A percentile compares a stretch with the other conserved stretches of the same genome.
phyloP scores from a whole-genome alignment of 2,797 vertebrate genomes.

The Alectoris magna region DNA sequence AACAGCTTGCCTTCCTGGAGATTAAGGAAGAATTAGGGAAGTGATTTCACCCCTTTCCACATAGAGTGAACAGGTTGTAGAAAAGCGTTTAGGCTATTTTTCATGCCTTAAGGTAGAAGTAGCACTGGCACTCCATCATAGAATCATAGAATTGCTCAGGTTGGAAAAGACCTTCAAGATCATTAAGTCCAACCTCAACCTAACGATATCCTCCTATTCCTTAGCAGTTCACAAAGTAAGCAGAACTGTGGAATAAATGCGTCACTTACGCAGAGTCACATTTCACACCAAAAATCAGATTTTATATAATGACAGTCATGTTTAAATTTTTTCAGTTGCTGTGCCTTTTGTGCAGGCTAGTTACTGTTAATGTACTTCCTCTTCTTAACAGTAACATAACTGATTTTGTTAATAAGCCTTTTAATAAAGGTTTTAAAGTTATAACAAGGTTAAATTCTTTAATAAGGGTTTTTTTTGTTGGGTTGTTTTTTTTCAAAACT shows the following conservation, averaged over 20 bases:
- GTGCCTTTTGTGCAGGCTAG: neutral
- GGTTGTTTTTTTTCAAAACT: neutral
- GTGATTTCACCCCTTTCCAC: neutral
- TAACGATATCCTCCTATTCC: neutral
- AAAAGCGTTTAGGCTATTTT: neutral
- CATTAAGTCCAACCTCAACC: no score
- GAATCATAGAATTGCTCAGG: no score
- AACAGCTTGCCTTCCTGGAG: neutral
- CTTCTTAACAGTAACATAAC: neutral
- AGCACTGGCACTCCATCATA: neutral
- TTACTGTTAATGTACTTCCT: neutral
- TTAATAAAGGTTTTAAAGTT: neutral
- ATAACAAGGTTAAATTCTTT: neutral
- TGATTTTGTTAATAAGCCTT: neutral
- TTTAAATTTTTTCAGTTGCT: neutral
- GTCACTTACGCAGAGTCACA: rapidly evolving
- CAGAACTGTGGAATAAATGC: neutral
- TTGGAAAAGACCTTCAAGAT: no score
- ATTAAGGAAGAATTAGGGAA: neutral
- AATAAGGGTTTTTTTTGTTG: neutral
- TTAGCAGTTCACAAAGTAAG: neutral
- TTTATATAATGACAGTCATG: neutral
- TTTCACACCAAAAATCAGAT: neutral
- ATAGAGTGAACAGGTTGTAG: neutral
- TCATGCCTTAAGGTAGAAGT: neutral